Evolutionary conservation across 2,888 invertebrate genomes (phyloP).

Genomic region (Nyleta sp.): DNA sequence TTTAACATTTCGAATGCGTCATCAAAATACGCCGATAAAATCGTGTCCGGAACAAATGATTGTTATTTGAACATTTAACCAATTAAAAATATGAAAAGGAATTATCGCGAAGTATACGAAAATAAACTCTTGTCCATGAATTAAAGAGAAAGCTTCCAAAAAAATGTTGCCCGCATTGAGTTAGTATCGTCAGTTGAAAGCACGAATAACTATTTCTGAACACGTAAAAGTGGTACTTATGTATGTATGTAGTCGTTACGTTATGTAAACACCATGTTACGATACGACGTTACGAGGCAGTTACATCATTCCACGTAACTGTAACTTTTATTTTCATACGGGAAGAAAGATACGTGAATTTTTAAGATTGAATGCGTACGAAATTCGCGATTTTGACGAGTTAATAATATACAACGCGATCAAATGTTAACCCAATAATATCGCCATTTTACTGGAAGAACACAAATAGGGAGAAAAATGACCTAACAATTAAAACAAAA

Average conservation of each 20-base stretch:
- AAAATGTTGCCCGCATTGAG: neutral
- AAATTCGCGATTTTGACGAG: slow-evolving; percentile 12
- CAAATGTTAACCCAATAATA: neutral
- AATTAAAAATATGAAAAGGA: too few species aligned
- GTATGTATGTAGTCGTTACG: slow-evolving; percentile 11
- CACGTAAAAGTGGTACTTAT: neutral
- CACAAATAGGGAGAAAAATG: too few species aligned
- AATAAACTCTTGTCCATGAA: slow-evolving; percentile 3
- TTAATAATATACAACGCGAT: slow-evolving; percentile 7
- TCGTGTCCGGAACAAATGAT: neutral
- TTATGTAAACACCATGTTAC: slow-evolving; percentile 23
- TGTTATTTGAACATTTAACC: too few species aligned
- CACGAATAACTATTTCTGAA: slow-evolving; percentile 1
- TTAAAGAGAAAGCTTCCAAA: neutral
- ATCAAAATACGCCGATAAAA: neutral
- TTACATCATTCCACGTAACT: slow-evolving; percentile 17
- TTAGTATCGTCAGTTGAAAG: slow-evolving; percentile 22
- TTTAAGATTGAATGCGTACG: slow-evolving; percentile 10
- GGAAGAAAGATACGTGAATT: slow-evolving; percentile 2
- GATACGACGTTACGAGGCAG: slow-evolving; percentile 13
- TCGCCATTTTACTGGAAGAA: neutral
- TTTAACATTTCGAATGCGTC: slow-evolving; percentile 1
- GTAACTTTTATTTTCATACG: slow-evolving; percentile 19
- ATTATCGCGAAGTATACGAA: neutral
- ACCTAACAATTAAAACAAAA: too few species aligned